phyloP scores from a whole-genome alignment of 2,888 invertebrate species.

The Steinernema carpocapsae region DNA sequence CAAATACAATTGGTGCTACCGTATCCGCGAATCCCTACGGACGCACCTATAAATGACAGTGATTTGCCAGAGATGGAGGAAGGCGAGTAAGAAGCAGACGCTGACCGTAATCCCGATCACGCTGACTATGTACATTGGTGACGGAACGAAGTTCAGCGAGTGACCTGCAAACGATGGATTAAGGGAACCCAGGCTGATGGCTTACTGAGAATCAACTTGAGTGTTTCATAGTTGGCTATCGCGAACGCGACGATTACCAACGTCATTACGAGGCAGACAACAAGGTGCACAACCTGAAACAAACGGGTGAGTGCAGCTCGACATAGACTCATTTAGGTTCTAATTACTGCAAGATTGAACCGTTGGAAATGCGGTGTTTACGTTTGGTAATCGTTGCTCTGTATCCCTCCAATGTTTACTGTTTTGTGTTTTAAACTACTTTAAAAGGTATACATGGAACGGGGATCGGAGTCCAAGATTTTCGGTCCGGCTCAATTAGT shows the following conservation, averaged over 20 bases:
- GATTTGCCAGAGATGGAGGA: constrained; percentile 62
- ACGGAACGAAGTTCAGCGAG: constrained; percentile 42
- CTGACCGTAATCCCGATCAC: constrained; percentile 56
- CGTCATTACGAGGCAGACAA: constrained; percentile 64
- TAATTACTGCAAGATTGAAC: too few relatives aligned
- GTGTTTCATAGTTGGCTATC: constrained; percentile 58
- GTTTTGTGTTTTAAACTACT: too few relatives aligned
- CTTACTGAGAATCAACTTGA: constrained; percentile 59
- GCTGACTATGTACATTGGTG: constrained; percentile 42
- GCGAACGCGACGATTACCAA: constrained; percentile 57
- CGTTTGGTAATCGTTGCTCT: too few relatives aligned
- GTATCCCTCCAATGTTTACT: too few relatives aligned
- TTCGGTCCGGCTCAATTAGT: too few relatives aligned
- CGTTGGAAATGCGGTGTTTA: too few relatives aligned
- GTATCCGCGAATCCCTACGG: not conserved
- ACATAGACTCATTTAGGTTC: too few relatives aligned
- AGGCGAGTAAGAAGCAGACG: constrained; percentile 56
- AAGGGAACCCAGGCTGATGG: not conserved
- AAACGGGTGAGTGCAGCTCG: too few relatives aligned
- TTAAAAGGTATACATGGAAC: too few relatives aligned
- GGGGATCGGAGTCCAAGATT: too few relatives aligned
- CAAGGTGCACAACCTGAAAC: constrained; percentile 58
- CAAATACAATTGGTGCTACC: not conserved
- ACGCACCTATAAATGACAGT: constrained; percentile 59
- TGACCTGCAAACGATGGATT: constrained; percentile 36